These are phyloP conservation scores for Penaeus chinensis DNA, from an alignment of 1,140 invertebrate species.

Conservation along the genomic window DNA sequence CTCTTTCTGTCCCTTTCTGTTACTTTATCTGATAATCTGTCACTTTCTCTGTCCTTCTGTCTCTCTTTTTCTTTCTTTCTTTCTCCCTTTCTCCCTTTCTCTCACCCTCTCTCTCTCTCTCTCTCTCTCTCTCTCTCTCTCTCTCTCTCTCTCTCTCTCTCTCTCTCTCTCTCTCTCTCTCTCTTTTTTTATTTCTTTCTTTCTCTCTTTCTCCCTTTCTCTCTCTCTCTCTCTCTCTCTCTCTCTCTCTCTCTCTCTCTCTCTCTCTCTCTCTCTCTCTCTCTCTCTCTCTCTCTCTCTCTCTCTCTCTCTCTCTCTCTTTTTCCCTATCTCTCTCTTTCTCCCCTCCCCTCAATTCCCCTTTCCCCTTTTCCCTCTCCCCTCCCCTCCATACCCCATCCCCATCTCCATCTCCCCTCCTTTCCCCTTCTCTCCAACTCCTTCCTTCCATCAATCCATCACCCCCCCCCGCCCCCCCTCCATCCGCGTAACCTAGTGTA, in stretches of 20 bases:
- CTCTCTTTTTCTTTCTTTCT: neutral
- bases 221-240: neutral
- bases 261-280: neutral
- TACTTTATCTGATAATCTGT: neutral
- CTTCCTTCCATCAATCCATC: too few relatives aligned
- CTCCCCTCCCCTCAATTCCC: neutral
- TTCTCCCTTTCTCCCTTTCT: neutral
- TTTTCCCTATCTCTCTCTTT: neutral
- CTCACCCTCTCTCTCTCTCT: neutral
- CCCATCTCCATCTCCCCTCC: neutral
- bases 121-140: neutral
- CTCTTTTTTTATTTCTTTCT: neutral
- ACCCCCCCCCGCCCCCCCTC: too few relatives aligned
- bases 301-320: slow-evolving; percentile 5
- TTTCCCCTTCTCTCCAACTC: neutral
- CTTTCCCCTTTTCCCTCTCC: neutral
- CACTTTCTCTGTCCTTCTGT: too few relatives aligned
- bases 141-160: neutral
- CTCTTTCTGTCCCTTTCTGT: neutral
- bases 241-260: neutral
- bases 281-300: neutral
- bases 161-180: neutral
- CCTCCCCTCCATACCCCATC: neutral
- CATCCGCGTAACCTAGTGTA: too few relatives aligned
- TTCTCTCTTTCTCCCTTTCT: neutral